These are phyloP conservation scores for Elephas maximus DNA, from an alignment of 2,113 vertebrate genomes.

Conservation along the genomic window DNA sequence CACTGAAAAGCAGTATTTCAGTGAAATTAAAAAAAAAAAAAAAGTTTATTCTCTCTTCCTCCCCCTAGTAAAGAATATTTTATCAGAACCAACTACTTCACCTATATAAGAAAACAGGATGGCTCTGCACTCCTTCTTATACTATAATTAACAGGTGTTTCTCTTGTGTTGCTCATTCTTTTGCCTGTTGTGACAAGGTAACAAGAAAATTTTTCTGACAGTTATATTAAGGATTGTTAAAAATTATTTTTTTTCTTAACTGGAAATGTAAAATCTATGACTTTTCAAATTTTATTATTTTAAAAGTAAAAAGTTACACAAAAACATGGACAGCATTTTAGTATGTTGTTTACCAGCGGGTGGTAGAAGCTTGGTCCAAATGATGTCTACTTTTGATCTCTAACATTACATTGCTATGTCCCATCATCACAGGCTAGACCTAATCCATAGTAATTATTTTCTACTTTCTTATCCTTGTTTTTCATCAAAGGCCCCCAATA, in stretches of 20 bases:
- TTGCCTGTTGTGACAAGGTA: neutral
- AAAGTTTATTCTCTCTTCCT: neutral
- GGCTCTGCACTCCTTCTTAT: neutral
- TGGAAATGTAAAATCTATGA: neutral
- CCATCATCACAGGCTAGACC: neutral
- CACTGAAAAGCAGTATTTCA: neutral
- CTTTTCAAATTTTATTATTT: neutral
- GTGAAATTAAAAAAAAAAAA: neutral
- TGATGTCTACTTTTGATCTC: neutral
- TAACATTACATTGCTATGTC: neutral
- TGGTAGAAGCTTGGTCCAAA: neutral
- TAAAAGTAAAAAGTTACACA: neutral
- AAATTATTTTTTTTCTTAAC: neutral
- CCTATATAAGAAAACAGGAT: neutral
- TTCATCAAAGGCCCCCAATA: neutral
- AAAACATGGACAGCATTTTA: neutral
- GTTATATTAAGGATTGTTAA: neutral
- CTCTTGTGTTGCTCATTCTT: neutral
- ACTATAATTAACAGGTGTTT: neutral
- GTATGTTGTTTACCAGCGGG: neutral
- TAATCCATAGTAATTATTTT: slow-evolving; percentile 1
- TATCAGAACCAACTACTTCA: neutral
- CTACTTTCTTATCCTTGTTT: neutral
- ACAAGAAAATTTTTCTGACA: neutral
- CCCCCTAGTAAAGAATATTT: neutral